Percentiles rank a stretch among this genome's conserved stretches.
Conservation (phyloP, 2,113 vertebrate species). For the Sylvietta virens region DNA sequence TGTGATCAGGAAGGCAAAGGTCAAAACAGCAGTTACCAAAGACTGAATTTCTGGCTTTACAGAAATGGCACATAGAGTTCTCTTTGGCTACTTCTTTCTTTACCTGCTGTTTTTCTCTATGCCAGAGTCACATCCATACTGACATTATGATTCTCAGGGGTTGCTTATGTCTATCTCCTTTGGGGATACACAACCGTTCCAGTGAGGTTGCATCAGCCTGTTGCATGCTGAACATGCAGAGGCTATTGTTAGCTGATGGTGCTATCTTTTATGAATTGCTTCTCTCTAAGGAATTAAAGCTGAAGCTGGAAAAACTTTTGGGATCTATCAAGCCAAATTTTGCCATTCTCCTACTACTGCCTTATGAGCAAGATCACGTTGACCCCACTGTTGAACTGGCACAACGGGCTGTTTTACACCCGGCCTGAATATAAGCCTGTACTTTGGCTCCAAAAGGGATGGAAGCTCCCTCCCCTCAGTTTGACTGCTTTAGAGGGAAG, state of each 20-base stretch:
- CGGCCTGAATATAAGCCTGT: neutral
- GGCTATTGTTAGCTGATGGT: neutral
- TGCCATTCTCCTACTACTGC: neutral
- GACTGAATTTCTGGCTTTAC: neutral
- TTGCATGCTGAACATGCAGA: neutral
- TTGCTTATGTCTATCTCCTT: neutral
- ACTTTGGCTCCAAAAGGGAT: neutral
- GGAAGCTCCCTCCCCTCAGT: neutral
- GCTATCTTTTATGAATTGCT: neutral
- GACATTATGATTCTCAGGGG: neutral
- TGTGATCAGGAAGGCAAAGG: neutral
- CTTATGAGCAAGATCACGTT: neutral
- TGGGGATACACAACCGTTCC: neutral
- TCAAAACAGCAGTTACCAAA: neutral
- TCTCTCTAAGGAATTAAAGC: neutral
- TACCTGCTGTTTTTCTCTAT: neutral
- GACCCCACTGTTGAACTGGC: neutral
- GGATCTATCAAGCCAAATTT: neutral
- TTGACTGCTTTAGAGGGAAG: neutral
- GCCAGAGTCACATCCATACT: neutral
- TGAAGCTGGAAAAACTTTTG: neutral
- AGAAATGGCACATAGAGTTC: neutral
- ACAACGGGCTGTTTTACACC: neutral
- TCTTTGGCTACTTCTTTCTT: neutral
- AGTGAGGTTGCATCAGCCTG: neutral